Conservation (phyloP, 2,113 vertebrate genomes). For the Steatornis caripensis region DNA sequence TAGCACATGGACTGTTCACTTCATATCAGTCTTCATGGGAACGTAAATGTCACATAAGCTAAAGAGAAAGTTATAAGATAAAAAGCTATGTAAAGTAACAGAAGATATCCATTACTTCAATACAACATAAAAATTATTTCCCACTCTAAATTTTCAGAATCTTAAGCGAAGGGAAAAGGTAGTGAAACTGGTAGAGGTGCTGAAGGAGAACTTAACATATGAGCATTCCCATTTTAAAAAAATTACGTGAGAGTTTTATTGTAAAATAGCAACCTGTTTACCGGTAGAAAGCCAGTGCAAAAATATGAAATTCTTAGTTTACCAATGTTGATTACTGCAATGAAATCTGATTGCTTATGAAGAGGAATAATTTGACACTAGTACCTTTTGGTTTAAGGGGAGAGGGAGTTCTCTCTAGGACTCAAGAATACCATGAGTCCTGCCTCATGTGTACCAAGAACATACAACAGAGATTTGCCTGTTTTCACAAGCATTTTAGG, state of each 20-base stretch:
- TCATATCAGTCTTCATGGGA: background rate
- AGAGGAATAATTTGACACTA: background rate
- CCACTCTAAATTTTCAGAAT: background rate
- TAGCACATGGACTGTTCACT: background rate
- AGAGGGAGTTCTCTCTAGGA: background rate
- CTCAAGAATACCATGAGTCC: background rate
- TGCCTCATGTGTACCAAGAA: background rate
- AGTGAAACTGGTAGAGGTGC: background rate
- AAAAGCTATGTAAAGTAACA: background rate
- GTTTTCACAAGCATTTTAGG: background rate
- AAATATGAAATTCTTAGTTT: background rate
- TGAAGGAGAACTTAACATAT: background rate
- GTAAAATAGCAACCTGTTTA: background rate
- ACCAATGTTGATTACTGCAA: background rate
- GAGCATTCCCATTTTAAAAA: background rate
- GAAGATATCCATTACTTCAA: background rate
- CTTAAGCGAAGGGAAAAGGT: background rate
- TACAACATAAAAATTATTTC: background rate
- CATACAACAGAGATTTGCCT: background rate
- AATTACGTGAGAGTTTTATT: background rate
- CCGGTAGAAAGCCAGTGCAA: background rate
- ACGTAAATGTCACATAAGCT: background rate
- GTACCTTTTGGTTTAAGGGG: background rate
- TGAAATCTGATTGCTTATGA: background rate
- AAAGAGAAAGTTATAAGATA: background rate